Evolutionary conservation across 2,797 vertebrate species (phyloP).

Genomic region (Enteromius unitaeniatus): DNA sequence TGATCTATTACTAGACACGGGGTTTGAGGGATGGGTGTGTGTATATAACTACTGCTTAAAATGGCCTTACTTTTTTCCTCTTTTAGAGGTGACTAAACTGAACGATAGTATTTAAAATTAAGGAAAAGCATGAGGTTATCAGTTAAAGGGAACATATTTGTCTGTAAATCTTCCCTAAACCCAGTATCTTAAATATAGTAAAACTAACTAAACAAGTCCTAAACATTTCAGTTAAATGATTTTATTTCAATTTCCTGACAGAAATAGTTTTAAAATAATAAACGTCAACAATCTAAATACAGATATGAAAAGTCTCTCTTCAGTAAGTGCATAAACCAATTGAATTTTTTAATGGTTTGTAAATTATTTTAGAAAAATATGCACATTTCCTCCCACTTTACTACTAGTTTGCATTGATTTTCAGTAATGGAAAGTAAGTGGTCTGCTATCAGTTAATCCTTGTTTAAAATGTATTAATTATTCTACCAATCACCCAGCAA

Average conservation of each 20-base stretch:
- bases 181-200: neutral
- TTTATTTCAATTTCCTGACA: neutral
- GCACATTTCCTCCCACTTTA: neutral
- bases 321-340: neutral
- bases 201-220: neutral
- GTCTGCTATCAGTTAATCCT: neutral
- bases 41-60: neutral
- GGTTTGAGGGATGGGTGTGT: neutral
- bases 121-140: too few relatives aligned
- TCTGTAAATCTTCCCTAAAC: neutral
- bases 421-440: neutral
- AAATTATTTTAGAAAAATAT: neutral
- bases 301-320: neutral
- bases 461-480: neutral
- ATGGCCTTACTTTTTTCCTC: neutral
- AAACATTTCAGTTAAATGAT: neutral
- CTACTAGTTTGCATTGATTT: neutral
- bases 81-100: neutral
- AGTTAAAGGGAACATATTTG: neutral
- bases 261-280: neutral
- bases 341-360: neutral
- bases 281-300: neutral
- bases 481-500: neutral
- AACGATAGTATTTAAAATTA: neutral
- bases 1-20: neutral